Percentiles rank a stretch among this genome's conserved stretches.
Conservation (phyloP, 1,140 invertebrate genomes). For the Archivesica marissinica region DNA sequence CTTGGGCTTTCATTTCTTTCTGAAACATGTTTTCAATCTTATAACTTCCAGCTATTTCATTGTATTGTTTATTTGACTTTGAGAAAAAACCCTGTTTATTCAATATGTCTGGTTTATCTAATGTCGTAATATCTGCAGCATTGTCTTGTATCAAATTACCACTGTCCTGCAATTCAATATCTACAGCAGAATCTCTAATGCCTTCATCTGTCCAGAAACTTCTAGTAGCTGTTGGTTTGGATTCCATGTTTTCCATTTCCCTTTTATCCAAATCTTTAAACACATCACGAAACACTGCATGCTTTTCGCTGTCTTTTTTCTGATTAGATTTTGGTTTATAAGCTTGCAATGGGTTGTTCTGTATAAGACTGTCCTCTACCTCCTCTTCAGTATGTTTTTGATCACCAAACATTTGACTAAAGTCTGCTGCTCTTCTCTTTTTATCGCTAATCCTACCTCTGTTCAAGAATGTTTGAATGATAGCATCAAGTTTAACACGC, state of each 20-base stretch:
- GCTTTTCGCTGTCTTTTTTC: neutral
- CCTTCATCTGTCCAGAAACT: neutral
- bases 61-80: neutral
- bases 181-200: neutral
- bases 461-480: slow-evolving; percentile 10
- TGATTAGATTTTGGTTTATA: slow-evolving; percentile 11
- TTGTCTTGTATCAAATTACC: neutral
- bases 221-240: neutral
- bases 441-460: neutral
- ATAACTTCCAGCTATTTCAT: slow-evolving; percentile 10
- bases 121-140: neutral
- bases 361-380: neutral
- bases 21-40: neutral
- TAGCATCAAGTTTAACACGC: neutral
- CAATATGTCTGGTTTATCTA: neutral
- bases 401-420: neutral
- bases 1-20: neutral
- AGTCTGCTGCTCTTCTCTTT: neutral
- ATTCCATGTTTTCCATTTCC: neutral
- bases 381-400: neutral
- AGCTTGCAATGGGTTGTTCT: slow-evolving; percentile 19
- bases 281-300: slow-evolving; percentile 13
- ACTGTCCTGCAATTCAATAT: neutral
- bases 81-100: neutral
- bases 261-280: slow-evolving; percentile 18